Base-by-base conservation (phyloP, 2,113 vertebrate species). In the Gasterosteus aculeatus region DNA sequence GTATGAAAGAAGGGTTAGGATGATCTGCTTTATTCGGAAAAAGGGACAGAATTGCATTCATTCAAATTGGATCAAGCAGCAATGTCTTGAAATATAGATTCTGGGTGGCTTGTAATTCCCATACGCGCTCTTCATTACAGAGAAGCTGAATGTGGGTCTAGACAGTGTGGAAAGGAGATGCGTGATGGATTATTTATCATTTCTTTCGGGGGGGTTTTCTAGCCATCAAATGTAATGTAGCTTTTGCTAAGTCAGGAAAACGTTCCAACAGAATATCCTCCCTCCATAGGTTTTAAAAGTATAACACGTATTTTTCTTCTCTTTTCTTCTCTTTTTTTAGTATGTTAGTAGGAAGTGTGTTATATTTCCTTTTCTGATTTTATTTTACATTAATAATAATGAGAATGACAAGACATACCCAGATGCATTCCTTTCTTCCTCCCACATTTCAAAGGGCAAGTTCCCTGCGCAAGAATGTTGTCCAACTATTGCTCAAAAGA, bases 281-380 rank as follows among this genome's bases (percentile, higher is more conserved):
- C 11, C 49, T 57, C 5, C 62, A 46, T 59, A 7, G 58, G 15
- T 38, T 59, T 62, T 11, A 53, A 53, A 51, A 41, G 26, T 51
- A 61, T 61, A 42, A 76, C n/a, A 10, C 10, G 63, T 41, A 10
- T 49, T 39, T 33, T 69, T 42, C 61, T 62, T 38, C 49, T 62
- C 2, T 16, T 57, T 49, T 4, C n/a, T 26, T 26, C 11, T 14
- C 15, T 44, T 64, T 75, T n/a, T 51, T 53, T 33, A 39, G 42
- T 63, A 38, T 73, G 51, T 63, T 49, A 8, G 44, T 46, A 26
- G 22, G 22, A 26, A 26, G 22, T 26, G 1, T 26, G 22, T 26
- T 26, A 26, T 26, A 5, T 33, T 33, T 33, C 33, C 33, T 33
- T 33, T 33, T 33, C 33, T 44, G 0, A 38, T 53, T 61, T 39